A percentile compares a stretch with the other conserved stretches of the same genome.
Evolutionary conservation across 2,888 invertebrate species (phyloP).

Genomic region (Pharmacophagus antenor): DNA sequence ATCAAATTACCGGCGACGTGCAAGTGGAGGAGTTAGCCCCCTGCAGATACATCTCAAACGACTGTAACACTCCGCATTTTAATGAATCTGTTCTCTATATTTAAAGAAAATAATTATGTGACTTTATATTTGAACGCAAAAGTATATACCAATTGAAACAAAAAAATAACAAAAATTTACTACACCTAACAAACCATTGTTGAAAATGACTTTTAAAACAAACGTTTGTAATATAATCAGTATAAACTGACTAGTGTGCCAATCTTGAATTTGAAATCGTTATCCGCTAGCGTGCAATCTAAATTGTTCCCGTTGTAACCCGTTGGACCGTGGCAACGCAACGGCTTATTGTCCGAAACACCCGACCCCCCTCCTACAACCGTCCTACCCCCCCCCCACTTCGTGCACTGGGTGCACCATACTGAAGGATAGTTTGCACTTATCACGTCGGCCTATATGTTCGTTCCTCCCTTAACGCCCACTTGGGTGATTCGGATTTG

Average conservation of each 20-base stretch:
- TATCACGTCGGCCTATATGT: constrained; percentile 49
- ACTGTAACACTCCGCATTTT: constrained; percentile 31
- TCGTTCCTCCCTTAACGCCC: constrained; percentile 44
- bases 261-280: constrained; percentile 18
- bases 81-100: constrained; percentile 32
- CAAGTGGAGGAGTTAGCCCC: constrained; percentile 30
- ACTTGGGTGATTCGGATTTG: constrained; percentile 42
- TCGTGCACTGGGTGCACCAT: constrained; percentile 45
- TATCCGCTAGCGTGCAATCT: constrained; percentile 13
- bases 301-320: constrained; percentile 27
- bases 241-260: background rate
- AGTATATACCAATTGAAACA: too few species aligned
- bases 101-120: background rate
- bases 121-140: too few species aligned
- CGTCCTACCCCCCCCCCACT: constrained; percentile 36
- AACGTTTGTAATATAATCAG: background rate
- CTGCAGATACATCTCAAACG: constrained; percentile 38
- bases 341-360: constrained; percentile 50
- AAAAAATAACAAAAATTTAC: too few species aligned
- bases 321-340: constrained; percentile 28
- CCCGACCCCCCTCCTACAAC: constrained; percentile 43
- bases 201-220: background rate
- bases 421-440: constrained; percentile 61
- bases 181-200: too few species aligned
- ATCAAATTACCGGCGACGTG: constrained; percentile 74